Percentiles rank a stretch among this genome's conserved stretches.
Evolutionary conservation across 2,888 invertebrate genomes (phyloP).

Genomic region (Drosophila mulleri): DNA sequence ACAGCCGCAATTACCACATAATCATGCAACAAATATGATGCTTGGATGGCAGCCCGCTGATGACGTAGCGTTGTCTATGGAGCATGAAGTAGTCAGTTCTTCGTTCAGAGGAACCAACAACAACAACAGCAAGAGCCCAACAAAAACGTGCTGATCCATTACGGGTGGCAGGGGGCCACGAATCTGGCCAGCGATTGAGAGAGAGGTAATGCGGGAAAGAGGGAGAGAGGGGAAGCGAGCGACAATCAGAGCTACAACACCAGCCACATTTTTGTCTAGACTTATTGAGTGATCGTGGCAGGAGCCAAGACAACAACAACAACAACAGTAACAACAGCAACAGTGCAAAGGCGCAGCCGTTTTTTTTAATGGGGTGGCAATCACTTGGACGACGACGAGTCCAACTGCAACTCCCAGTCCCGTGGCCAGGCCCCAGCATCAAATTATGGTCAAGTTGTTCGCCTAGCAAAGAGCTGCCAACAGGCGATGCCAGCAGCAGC

Average conservation of each 20-base stretch:
- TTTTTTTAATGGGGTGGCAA: conserved; percentile 84
- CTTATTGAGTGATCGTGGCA: conserved; percentile 82
- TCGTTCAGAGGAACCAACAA: conserved; percentile 28
- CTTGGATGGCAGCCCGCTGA: conserved; percentile 64
- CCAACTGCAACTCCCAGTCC: conserved; percentile 24
- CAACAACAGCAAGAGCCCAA: conserved; percentile 9
- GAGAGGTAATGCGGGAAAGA: background rate
- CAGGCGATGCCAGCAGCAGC: conserved; percentile 37
- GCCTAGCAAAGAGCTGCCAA: conserved; percentile 52
- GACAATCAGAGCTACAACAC: conserved; percentile 73
- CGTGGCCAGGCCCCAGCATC: conserved; percentile 58
- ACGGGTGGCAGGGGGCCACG: conserved; percentile 38
- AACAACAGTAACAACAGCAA: conserved; percentile 5
- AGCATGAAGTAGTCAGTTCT: conserved; percentile 65
- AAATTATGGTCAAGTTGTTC: conserved; percentile 81
- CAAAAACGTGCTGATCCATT: conserved; percentile 80
- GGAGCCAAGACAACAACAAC: conserved; percentile 63
- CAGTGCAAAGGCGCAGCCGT: conserved; percentile 39
- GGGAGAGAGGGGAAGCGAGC: conserved; percentile 38
- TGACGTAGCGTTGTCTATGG: conserved; percentile 65
- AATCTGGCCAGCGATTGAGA: conserved; percentile 7
- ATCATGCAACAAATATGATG: conserved; percentile 82
- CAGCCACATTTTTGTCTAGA: conserved; percentile 81
- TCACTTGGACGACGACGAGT: conserved; percentile 79
- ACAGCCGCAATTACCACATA: conserved; percentile 84